phyloP scores from a whole-genome alignment of 2,113 vertebrate species.

The Tupaia tana region DNA sequence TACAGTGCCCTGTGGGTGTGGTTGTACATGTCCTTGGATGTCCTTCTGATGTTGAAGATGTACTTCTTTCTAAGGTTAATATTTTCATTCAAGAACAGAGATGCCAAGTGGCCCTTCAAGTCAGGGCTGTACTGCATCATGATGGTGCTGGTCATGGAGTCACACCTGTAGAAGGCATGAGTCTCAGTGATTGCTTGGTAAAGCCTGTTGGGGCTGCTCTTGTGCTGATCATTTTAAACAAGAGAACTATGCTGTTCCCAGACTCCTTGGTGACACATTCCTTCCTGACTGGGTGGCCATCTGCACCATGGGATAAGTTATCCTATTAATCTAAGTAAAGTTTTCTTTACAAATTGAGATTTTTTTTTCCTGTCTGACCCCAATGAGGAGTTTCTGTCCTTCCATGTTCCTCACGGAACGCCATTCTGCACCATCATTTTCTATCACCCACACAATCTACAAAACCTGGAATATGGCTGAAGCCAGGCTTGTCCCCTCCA shows the following conservation, averaged over 20 bases:
- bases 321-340: constrained; percentile 94
- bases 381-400: constrained; percentile 93
- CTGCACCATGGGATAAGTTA: constrained; percentile 97
- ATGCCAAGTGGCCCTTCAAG: constrained; percentile 97
- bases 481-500: constrained; percentile 92
- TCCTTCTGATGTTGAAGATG: constrained; percentile 97
- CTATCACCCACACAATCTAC: constrained; percentile 93
- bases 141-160: constrained; percentile 96
- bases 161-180: constrained; percentile 98
- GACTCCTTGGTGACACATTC: constrained; percentile 97
- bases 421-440: constrained; percentile 99
- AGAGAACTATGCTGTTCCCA: constrained; percentile 93
- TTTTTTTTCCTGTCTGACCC: constrained; percentile 94
- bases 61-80: constrained; percentile 99
- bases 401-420: constrained; percentile 94
- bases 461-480: constrained; percentile 96
- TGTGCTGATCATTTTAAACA: constrained; percentile 98
- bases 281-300: constrained; percentile 99
- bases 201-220: constrained; percentile 95
- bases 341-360: constrained; percentile 96
- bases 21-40: constrained; percentile 98
- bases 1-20: constrained; percentile 95
- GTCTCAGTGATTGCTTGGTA: constrained; percentile 98
- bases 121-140: constrained; percentile 99
- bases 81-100: constrained; percentile 98